These are phyloP conservation scores for Prinia subflava DNA, from an alignment of 2,113 vertebrate genomes.

Conservation along the genomic window DNA sequence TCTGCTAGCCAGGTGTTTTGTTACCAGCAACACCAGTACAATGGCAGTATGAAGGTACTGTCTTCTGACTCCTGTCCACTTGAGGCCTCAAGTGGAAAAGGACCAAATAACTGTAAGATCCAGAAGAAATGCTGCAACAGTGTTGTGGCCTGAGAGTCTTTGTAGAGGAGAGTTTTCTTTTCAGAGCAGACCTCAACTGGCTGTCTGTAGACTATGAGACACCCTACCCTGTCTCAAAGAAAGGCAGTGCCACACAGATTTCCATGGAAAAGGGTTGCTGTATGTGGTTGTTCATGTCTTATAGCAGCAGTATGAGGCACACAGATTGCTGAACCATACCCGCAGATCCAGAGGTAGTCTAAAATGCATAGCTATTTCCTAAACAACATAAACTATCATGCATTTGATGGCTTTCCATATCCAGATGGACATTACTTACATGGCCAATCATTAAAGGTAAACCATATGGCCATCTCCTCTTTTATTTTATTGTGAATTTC, in stretches of 20 bases:
- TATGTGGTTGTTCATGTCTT: not conserved
- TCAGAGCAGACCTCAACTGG: fast-evolving
- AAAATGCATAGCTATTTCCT: not conserved
- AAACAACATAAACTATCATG: not conserved
- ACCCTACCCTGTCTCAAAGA: not conserved
- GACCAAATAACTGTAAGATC: not conserved
- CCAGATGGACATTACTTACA: conserved; percentile 2
- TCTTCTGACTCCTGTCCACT: not conserved
- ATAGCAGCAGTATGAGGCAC: not conserved
- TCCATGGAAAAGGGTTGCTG: not conserved
- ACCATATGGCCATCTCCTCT: not conserved
- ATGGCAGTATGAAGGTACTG: not conserved
- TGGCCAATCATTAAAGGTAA: not conserved
- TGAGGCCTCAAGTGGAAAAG: not conserved
- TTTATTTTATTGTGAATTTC: not conserved
- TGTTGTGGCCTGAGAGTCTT: not conserved
- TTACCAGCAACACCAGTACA: not conserved
- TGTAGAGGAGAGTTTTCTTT: not conserved
- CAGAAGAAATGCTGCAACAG: not conserved
- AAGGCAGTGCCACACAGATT: not conserved
- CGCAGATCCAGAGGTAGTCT: not conserved
- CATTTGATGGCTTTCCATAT: not conserved
- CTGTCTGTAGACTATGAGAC: not conserved
- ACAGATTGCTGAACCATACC: not conserved
- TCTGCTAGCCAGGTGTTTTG: not conserved